phyloP scores from a whole-genome alignment of 2,888 invertebrate genomes.

The Philopedon plagiatum region DNA sequence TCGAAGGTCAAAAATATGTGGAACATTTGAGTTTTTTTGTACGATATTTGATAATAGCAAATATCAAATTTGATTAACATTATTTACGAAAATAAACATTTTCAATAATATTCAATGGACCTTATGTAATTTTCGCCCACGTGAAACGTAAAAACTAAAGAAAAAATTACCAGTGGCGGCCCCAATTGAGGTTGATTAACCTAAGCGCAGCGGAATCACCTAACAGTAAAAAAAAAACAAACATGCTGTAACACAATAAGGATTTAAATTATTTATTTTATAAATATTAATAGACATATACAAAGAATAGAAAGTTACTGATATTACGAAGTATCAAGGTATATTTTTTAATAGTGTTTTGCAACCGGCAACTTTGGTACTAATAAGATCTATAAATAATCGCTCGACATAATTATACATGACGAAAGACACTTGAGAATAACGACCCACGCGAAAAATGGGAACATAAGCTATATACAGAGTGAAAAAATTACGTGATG shows the following conservation, averaged over 20 bases:
- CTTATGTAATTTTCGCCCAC: background rate
- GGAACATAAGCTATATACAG: no score
- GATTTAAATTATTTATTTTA: constrained; percentile 3
- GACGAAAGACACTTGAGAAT: background rate
- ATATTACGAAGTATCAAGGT: constrained; percentile 1
- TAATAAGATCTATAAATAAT: background rate
- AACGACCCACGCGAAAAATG: background rate
- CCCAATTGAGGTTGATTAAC: background rate
- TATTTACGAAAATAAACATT: no score
- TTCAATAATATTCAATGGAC: no score
- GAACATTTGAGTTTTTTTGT: background rate
- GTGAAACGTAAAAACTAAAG: no score
- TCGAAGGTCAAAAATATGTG: constrained; percentile 15
- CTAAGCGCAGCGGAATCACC: background rate
- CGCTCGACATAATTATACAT: background rate
- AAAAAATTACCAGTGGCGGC: no score
- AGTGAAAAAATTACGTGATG: no score
- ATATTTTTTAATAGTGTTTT: constrained; percentile 13
- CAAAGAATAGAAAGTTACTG: constrained; percentile 15
- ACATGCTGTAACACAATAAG: background rate
- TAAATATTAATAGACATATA: background rate
- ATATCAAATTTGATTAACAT: no score
- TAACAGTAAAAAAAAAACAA: background rate
- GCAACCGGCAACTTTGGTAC: constrained; percentile 1
- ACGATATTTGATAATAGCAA: no score